Evolutionary conservation across 2,797 vertebrate species (phyloP).

Genomic region (Uromys caudimaculatus): DNA sequence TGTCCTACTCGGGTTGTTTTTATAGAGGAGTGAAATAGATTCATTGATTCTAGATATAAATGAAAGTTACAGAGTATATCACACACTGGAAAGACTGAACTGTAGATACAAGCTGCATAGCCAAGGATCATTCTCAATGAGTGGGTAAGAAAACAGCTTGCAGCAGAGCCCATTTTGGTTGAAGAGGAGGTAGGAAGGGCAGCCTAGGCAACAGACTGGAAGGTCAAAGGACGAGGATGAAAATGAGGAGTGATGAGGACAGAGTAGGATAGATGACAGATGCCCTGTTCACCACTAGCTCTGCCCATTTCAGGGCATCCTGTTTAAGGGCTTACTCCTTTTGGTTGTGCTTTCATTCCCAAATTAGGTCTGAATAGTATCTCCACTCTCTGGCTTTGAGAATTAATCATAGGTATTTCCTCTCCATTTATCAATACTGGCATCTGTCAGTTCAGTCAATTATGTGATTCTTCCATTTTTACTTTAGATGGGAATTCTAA

Average conservation of each 20-base stretch:
- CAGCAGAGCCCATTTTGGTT: accelerated
- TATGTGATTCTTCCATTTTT: not conserved
- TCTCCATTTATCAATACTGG: not conserved
- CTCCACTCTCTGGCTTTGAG: not conserved
- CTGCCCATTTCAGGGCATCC: not conserved
- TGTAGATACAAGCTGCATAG: not conserved
- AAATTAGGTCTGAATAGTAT: not conserved
- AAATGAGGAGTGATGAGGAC: not conserved
- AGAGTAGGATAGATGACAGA: not conserved
- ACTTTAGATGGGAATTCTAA: not conserved
- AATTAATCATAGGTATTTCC: not conserved
- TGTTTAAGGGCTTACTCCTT: not conserved
- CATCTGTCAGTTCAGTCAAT: not conserved
- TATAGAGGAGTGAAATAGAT: not conserved
- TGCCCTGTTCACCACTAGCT: not conserved
- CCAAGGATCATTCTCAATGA: not conserved
- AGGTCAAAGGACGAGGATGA: not conserved
- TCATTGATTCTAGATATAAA: not conserved
- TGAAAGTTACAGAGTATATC: not conserved
- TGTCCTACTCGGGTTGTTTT: not conserved
- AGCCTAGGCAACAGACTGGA: not conserved
- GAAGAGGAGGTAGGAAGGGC: not conserved
- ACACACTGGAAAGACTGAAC: not conserved
- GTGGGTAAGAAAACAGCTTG: not conserved
- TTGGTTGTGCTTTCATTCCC: not conserved